A percentile compares a stretch with the other conserved stretches of the same genome.
These are phyloP conservation scores for Polydrusus cervinus DNA, from an alignment of 2,888 invertebrate genomes.

Conservation along the genomic window DNA sequence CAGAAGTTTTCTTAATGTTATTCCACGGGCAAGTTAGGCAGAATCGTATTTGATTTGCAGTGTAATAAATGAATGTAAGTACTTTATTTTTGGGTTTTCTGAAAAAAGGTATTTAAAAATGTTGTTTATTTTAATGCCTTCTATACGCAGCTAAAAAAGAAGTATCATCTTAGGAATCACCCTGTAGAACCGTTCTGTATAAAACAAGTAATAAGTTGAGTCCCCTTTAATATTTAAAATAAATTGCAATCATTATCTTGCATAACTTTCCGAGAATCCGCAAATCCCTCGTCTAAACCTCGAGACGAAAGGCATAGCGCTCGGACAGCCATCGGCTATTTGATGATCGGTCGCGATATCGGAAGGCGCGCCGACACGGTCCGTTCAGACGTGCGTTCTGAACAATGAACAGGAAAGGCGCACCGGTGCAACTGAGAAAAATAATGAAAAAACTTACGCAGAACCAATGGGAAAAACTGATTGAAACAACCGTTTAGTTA, in stretches of 20 bases:
- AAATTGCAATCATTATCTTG: constrained; percentile 12
- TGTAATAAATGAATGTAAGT: too few relatives aligned
- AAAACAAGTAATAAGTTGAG: too few relatives aligned
- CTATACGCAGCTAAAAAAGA: too few relatives aligned
- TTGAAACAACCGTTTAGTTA: constrained; percentile 42
- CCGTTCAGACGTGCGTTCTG: constrained; percentile 19
- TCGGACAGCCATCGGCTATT: constrained; percentile 40
- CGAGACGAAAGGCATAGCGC: constrained; percentile 27
- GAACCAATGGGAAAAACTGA: constrained; percentile 37
- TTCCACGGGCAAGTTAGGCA: too few relatives aligned
- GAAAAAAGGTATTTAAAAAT: too few relatives aligned
- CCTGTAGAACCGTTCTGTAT: too few relatives aligned
- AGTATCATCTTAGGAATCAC: too few relatives aligned
- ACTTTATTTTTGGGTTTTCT: too few relatives aligned
- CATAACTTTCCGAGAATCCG: constrained; percentile 25
- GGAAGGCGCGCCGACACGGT: constrained; percentile 42
- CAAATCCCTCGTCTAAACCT: constrained; percentile 10
- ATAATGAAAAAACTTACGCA: constrained; percentile 1
- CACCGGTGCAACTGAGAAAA: background rate
- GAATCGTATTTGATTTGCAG: too few relatives aligned
- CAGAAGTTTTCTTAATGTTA: too few relatives aligned
- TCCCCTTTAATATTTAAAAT: background rate
- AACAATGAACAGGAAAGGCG: constrained; percentile 37
- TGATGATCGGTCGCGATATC: constrained; percentile 42
- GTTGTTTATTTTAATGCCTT: too few relatives aligned